phyloP scores from a whole-genome alignment of 2,888 invertebrate genomes.

The Dasysyrphus tricinctus region DNA sequence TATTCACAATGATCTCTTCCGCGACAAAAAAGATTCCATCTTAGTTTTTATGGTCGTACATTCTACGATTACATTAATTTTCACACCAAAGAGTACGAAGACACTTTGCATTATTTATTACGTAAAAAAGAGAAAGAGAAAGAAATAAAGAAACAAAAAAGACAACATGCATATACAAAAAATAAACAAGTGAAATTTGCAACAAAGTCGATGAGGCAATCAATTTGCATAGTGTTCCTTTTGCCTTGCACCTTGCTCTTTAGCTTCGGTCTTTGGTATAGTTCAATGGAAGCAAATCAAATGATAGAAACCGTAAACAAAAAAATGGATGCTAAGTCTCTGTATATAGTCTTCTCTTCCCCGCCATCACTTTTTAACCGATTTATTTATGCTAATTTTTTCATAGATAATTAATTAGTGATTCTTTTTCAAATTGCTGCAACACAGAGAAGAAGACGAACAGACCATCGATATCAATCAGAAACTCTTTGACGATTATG shows the following conservation, averaged over 20 bases:
- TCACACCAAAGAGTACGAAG: conserved; percentile 17
- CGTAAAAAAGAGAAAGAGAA: conserved; percentile 7
- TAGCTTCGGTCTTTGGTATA: conserved; percentile 20
- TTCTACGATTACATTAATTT: not conserved
- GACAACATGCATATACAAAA: not conserved
- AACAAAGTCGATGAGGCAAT: conserved; percentile 59
- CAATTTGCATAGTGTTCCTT: conserved; percentile 54
- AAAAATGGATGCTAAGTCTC: conserved; percentile 36
- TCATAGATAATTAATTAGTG: conserved; percentile 16
- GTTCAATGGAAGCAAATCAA: conserved; percentile 52
- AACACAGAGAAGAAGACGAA: conserved; percentile 1
- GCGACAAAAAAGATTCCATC: not conserved
- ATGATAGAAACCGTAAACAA: conserved; percentile 13
- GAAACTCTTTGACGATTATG: not conserved
- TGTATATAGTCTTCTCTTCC: conserved; percentile 17
- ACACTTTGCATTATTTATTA: conserved; percentile 30
- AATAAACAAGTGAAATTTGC: conserved; percentile 47
- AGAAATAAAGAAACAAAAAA: not conserved
- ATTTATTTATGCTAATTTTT: conserved; percentile 57
- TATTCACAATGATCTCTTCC: conserved; percentile 8
- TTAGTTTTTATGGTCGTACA: not conserved
- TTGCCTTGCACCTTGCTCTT: conserved; percentile 27
- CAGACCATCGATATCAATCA: not conserved
- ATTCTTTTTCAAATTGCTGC: conserved; percentile 41
- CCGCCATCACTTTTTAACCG: conserved; percentile 8